These are phyloP conservation scores for Raillietiella orientalis DNA, from an alignment of 2,888 invertebrate species.

Conservation along the genomic window DNA sequence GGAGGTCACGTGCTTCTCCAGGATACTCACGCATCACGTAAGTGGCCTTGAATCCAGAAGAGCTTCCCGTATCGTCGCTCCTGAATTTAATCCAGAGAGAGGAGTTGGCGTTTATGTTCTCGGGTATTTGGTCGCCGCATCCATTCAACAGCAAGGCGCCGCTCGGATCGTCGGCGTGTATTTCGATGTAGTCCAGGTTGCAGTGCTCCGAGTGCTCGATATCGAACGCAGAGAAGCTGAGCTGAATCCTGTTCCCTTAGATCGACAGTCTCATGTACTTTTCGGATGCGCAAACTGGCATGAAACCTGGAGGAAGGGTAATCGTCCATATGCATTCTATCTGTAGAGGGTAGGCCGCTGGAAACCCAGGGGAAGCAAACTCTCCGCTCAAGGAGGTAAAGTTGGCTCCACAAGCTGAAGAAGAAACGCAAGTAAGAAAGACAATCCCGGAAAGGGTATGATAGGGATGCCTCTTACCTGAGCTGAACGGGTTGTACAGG, in stretches of 20 bases:
- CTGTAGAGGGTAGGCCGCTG: slow-evolving; percentile 29
- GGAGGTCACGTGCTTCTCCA: too few species aligned
- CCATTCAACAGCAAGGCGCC: too few species aligned
- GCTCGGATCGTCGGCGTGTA: slow-evolving; percentile 31
- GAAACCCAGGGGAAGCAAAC: slow-evolving; percentile 34
- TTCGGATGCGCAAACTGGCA: not conserved
- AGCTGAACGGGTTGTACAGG: too few species aligned
- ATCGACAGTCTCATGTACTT: slow-evolving; percentile 1
- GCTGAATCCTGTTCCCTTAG: slow-evolving; percentile 27
- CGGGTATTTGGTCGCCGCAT: too few species aligned
- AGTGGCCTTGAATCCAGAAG: too few species aligned
- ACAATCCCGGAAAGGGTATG: slow-evolving; percentile 3
- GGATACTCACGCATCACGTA: too few species aligned
- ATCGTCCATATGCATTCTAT: slow-evolving; percentile 41
- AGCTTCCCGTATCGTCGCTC: too few species aligned
- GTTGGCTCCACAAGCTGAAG: slow-evolving; percentile 31
- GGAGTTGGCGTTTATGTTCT: too few species aligned
- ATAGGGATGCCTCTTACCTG: too few species aligned
- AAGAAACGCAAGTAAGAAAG: slow-evolving; percentile 5
- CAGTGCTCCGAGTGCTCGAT: slow-evolving; percentile 36
- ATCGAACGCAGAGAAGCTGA: slow-evolving; percentile 31
- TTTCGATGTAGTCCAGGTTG: slow-evolving; percentile 51
- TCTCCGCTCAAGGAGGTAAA: slow-evolving; percentile 23
- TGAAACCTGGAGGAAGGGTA: slow-evolving; percentile 20
- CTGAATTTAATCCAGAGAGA: too few species aligned